Conservation (phyloP, 2,797 vertebrate species). For the Epinephelus malabaricus region DNA sequence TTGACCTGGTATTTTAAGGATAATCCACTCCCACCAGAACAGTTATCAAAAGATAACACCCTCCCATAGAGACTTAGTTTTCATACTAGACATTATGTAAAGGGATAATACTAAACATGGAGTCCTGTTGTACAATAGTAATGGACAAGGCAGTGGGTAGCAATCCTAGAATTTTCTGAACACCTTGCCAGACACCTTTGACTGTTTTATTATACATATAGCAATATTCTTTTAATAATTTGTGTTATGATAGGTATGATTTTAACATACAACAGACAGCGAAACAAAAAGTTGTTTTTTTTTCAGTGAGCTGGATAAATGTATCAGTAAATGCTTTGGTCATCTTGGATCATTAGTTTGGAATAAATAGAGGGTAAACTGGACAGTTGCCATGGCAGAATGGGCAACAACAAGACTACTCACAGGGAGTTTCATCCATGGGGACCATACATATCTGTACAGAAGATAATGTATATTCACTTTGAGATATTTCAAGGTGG, state of each 20-base stretch:
- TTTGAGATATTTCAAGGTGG: background rate
- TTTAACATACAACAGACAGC: background rate
- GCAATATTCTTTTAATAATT: too few relatives aligned
- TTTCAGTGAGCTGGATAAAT: too few relatives aligned
- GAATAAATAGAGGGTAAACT: background rate
- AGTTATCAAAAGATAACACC: too few relatives aligned
- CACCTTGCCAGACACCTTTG: background rate
- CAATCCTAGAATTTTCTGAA: background rate
- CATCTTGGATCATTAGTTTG: too few relatives aligned
- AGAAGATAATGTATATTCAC: background rate
- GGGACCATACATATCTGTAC: background rate
- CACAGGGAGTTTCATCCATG: background rate
- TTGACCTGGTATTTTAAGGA: background rate
- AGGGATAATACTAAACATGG: background rate
- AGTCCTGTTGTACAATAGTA: too few relatives aligned
- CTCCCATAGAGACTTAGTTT: too few relatives aligned
- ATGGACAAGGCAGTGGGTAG: background rate
- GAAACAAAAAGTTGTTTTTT: too few relatives aligned
- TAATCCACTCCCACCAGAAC: background rate
- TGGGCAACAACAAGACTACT: background rate
- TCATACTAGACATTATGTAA: background rate
- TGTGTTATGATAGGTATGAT: background rate
- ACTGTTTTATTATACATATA: background rate
- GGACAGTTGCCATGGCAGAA: background rate
- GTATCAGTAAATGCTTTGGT: too few relatives aligned